phyloP scores from a whole-genome alignment of 2,797 vertebrate species.

The Ibycter americanus region DNA sequence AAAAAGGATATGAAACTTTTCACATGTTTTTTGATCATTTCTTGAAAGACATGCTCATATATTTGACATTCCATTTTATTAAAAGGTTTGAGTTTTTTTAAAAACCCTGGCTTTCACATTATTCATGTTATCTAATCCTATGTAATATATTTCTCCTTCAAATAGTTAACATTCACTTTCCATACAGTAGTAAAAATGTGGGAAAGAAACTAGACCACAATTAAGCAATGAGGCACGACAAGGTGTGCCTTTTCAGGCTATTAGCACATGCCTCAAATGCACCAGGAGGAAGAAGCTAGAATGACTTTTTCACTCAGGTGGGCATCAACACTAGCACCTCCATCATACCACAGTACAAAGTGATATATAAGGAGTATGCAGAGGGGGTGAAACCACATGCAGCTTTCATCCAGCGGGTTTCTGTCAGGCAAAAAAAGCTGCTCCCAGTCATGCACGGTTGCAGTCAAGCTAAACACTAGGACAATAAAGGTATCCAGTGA shows the following conservation, averaged over 20 bases:
- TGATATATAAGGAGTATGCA: background rate
- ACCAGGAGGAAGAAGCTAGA: background rate
- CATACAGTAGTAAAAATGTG: background rate
- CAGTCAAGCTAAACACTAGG: background rate
- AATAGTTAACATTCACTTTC: constrained; percentile 35
- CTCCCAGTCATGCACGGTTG: background rate
- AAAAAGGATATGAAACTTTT: constrained; percentile 71
- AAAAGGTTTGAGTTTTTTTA: constrained; percentile 12
- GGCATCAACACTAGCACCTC: background rate
- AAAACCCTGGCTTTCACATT: constrained; percentile 2
- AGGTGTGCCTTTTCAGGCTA: constrained; percentile 9
- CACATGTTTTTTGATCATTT: constrained; percentile 65
- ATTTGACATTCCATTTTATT: constrained; percentile 69
- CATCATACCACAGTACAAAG: background rate
- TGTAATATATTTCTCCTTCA: constrained; percentile 15
- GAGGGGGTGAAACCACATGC: background rate
- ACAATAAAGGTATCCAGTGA: background rate
- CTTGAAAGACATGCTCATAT: constrained; percentile 54
- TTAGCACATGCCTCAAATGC: background rate
- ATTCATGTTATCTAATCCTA: constrained; percentile 41
- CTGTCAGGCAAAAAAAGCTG: background rate
- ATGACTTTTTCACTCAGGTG: background rate
- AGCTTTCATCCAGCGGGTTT: background rate
- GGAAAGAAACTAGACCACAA: background rate
- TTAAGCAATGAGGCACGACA: background rate